Evolutionary conservation across 2,113 vertebrate species (phyloP).

Genomic region (Calyptomena viridis): DNA sequence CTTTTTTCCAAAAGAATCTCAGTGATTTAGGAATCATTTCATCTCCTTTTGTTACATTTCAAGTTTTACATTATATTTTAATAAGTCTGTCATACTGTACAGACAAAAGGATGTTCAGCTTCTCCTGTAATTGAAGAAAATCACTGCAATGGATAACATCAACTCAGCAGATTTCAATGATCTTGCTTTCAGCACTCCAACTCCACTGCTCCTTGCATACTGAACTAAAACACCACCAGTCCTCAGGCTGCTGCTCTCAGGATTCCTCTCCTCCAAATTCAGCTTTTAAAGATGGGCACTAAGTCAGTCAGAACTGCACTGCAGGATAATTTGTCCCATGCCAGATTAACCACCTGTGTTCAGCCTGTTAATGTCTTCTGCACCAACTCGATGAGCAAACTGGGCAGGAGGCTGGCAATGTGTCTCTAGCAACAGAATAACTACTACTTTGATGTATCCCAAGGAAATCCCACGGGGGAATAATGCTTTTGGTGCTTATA

Average conservation of each 20-base stretch:
- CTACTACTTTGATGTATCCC: neutral
- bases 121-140: conserved; percentile 45
- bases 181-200: neutral
- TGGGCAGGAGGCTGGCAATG: neutral
- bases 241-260: neutral
- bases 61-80: conserved; percentile 5
- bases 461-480: neutral
- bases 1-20: neutral
- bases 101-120: conserved; percentile 27
- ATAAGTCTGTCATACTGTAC: neutral
- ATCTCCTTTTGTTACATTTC: conserved; percentile 12
- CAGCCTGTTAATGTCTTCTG: neutral
- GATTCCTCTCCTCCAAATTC: neutral
- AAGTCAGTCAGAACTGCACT: neutral
- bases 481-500: neutral
- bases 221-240: neutral
- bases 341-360: neutral
- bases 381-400: neutral
- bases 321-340: neutral
- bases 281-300: neutral
- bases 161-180: neutral
- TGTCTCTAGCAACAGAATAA: neutral
- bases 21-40: conserved; percentile 2
- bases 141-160: neutral
- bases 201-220: neutral